phyloP scores from a whole-genome alignment of 2,888 invertebrate species.

The Noctua janthe region DNA sequence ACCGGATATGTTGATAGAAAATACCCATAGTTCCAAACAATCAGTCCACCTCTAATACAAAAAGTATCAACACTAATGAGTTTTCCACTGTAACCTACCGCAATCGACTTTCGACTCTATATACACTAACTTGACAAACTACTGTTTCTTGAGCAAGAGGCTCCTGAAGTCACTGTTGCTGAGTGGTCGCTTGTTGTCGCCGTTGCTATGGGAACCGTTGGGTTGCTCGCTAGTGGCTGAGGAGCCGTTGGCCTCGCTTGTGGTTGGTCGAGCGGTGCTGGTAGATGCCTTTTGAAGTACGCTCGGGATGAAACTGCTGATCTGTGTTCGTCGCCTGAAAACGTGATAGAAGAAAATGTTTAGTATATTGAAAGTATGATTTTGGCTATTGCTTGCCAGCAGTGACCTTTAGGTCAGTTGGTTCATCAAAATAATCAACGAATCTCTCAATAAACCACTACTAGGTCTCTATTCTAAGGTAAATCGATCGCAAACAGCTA shows the following conservation, averaged over 20 bases:
- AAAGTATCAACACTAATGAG: conserved; percentile 31
- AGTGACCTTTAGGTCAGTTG: not conserved
- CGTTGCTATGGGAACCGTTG: conserved; percentile 61
- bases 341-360: not conserved
- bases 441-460: not conserved
- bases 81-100: conserved; percentile 31
- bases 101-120: conserved; percentile 39
- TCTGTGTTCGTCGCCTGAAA: conserved; percentile 85
- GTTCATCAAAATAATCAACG: not conserved
- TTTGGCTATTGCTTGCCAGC: not conserved
- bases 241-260: conserved; percentile 66
- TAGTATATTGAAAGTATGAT: not conserved
- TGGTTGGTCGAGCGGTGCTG: conserved; percentile 62
- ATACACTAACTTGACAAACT: conserved; percentile 48
- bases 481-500: not conserved
- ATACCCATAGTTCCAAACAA: conserved; percentile 14
- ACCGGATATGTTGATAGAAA: conserved; percentile 6
- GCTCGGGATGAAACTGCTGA: conserved; percentile 86
- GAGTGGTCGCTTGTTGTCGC: conserved; percentile 77
- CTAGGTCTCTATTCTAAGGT: not conserved
- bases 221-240: conserved; percentile 64
- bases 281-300: conserved; percentile 83
- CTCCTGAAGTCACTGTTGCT: conserved; percentile 90
- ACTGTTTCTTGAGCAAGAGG: conserved; percentile 84
- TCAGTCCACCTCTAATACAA: conserved; percentile 40